Conservation (phyloP, 92 coral and sea anemone genomes). For the Palythoa grandis region DNA sequence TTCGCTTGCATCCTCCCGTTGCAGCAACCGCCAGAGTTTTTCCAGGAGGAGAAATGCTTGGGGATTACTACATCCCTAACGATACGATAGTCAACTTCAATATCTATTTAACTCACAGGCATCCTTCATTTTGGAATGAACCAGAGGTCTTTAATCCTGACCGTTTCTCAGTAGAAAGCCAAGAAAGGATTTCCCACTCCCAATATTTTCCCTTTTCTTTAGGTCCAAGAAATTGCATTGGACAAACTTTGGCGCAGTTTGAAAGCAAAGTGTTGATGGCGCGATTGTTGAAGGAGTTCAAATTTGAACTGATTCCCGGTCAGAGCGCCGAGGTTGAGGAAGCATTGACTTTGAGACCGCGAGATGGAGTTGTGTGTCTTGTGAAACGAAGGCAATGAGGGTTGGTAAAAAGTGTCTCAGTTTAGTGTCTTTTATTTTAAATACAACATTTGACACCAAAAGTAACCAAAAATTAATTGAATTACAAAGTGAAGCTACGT, state of each 20-base stretch:
- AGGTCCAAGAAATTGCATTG: constrained; percentile 85
- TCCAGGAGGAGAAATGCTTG: constrained; percentile 51
- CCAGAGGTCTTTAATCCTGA: constrained; percentile 80
- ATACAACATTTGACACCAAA: too few species aligned
- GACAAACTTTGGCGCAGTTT: constrained; percentile 85
- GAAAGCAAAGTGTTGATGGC: constrained; percentile 87
- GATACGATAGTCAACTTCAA: constrained; percentile 31
- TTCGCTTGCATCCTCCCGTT: constrained; percentile 77
- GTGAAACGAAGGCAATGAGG: constrained; percentile 39
- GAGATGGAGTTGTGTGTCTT: constrained; percentile 79
- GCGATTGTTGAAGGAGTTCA: constrained; percentile 66
- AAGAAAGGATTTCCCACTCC: constrained; percentile 52
- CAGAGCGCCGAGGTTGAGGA: constrained; percentile 65
- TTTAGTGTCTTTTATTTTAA: too few species aligned
- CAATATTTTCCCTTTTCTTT: constrained; percentile 76
- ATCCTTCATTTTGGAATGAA: constrained; percentile 64
- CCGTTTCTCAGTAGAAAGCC: constrained; percentile 58
- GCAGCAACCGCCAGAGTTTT: constrained; percentile 29
- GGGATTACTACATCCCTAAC: constrained; percentile 68
- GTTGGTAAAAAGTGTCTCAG: background rate
- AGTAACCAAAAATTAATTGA: too few species aligned
- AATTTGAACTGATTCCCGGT: constrained; percentile 65
- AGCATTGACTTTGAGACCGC: constrained; percentile 60
- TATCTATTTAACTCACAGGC: constrained; percentile 38
- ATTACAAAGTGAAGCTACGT: too few species aligned